These are phyloP conservation scores for Sycobia sp. DNA, from an alignment of 1,140 invertebrate genomes.

Conservation along the genomic window DNA sequence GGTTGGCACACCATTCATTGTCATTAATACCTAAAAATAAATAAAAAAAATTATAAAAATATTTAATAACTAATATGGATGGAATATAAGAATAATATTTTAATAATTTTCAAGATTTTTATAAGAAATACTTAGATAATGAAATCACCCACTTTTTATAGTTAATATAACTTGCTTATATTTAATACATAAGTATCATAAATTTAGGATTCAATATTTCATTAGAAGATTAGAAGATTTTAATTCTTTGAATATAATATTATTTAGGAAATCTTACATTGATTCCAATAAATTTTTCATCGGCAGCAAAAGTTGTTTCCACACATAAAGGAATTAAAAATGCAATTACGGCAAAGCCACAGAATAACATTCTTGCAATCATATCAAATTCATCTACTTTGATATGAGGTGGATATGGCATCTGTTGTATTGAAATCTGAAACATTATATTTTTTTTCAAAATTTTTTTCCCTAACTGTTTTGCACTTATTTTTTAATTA, in stretches of 20 bases:
- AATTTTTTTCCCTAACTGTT: background rate
- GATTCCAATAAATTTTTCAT: slow-evolving; percentile 57
- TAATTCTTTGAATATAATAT: too few relatives aligned
- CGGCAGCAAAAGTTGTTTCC: slow-evolving; percentile 50
- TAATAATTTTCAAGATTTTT: too few relatives aligned
- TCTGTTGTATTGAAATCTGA: slow-evolving; percentile 54
- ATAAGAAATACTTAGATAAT: too few relatives aligned
- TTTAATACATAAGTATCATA: too few relatives aligned
- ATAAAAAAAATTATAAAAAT: slow-evolving; percentile 11
- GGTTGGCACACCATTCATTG: slow-evolving; percentile 55
- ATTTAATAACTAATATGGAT: background rate
- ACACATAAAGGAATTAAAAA: slow-evolving; percentile 55
- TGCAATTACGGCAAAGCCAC: slow-evolving; percentile 45
- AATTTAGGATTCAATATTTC: too few relatives aligned
- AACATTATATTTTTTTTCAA: slow-evolving; percentile 21
- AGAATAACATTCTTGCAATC: slow-evolving; percentile 42
- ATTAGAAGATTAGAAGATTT: too few relatives aligned
- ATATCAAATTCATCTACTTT: slow-evolving; percentile 43
- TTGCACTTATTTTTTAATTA: too few relatives aligned
- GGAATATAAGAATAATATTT: too few relatives aligned
- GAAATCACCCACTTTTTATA: too few relatives aligned
- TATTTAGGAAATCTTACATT: slow-evolving; percentile 44
- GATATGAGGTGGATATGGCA: slow-evolving; percentile 55
- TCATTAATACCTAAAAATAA: slow-evolving; percentile 52
- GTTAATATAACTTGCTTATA: too few relatives aligned